Percentiles rank a stretch among this genome's conserved stretches.
Evolutionary conservation across 2,888 invertebrate species (phyloP).

Genomic region (Portevinia maculata): DNA sequence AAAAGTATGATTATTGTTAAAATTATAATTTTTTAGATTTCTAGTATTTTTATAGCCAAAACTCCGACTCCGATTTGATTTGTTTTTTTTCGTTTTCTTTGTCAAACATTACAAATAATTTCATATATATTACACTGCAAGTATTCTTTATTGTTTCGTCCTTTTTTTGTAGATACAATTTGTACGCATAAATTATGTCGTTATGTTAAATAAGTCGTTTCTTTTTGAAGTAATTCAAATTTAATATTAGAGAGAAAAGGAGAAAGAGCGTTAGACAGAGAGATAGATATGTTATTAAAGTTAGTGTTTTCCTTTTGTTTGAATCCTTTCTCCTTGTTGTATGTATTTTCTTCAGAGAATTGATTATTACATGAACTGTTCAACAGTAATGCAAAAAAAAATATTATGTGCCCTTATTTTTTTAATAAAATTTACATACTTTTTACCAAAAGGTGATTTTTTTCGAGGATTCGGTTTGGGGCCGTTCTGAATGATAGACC

Average conservation of each 20-base stretch:
- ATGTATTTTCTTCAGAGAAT: slow-evolving; percentile 42
- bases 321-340: slow-evolving; percentile 15
- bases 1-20: slow-evolving; percentile 52
- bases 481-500: no score
- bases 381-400: slow-evolving; percentile 49
- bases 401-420: slow-evolving; percentile 44
- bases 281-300: slow-evolving; percentile 23
- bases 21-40: slow-evolving; percentile 37
- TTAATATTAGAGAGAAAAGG: neutral
- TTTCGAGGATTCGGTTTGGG: neutral
- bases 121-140: slow-evolving; percentile 15
- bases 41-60: slow-evolving; percentile 14
- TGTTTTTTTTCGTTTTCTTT: slow-evolving; percentile 18
- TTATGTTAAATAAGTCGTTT: slow-evolving; percentile 61
- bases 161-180: slow-evolving; percentile 48
- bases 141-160: slow-evolving; percentile 16
- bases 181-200: slow-evolving; percentile 35
- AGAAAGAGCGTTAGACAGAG: neutral
- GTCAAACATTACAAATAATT: slow-evolving; percentile 37
- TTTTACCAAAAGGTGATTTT: slow-evolving; percentile 10
- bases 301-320: slow-evolving; percentile 15
- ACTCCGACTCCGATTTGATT: slow-evolving; percentile 50
- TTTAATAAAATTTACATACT: slow-evolving; percentile 66
- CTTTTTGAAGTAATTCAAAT: slow-evolving; percentile 36
- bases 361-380: slow-evolving; percentile 45